Evolutionary conservation across 2,888 invertebrate species (phyloP), one percentile per base, ranked within the genome.

Genomic region (Muschampia plurimacula): DNA sequence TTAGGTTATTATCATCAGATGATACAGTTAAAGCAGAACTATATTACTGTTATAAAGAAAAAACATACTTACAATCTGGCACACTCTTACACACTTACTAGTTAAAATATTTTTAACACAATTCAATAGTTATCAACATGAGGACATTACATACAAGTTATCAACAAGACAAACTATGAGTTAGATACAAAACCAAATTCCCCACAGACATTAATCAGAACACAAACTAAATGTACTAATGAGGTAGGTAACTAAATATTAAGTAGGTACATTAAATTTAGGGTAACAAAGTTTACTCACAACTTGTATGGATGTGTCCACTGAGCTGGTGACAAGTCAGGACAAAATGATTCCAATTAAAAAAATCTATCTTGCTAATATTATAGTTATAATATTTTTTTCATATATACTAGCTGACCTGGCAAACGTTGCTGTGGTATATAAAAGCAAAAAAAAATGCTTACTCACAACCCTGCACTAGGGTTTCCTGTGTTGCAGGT

Each of bases 81-180:
- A 32, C 32, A 32, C 32, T 32, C 32, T n/a, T n/a, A 15, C 52
- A 22, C 8, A 52, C 8, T n/a, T 7, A 13, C 3, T 12, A 12
- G 12, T 59, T 59, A 59, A 59, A 32, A 32, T 13, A 15, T 1
- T 59, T 13, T 1, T n/a, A 41, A n/a, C 39, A 39, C 66, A 71
- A 59, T 66, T 71, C 71, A 71, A 52, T 49, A 71, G 59, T 39
- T 59, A 60, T 59, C 46, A 69, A 59, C 6, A 39, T 46, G 15
- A 15, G 12, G 39, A 74, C 74, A 78, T 79, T 81, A 83, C 83
- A 85, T 83, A 84, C 84, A 84, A 84, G 83, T 81, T 79, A 80
- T 59, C 67, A 13, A 73, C 57, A 28, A 44, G 22, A 66, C 60
- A 66, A 65, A 46, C 12, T 57, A 46, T 22, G 10, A 63, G 64